phyloP scores from a whole-genome alignment of 2,888 invertebrate species.

The Unio delphinus region DNA sequence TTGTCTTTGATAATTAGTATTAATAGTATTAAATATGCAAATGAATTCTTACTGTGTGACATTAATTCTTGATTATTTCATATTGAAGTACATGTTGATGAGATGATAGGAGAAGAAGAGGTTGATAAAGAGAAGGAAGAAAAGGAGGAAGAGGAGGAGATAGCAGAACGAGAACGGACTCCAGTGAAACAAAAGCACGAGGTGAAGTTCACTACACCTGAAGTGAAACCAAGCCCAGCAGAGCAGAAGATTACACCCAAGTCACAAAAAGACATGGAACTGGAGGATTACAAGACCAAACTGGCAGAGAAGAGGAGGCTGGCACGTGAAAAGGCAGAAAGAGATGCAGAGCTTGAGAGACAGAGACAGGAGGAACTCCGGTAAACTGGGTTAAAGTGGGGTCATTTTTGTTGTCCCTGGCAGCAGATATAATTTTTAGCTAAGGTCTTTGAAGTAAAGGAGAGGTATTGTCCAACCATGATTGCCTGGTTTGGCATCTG shows the following conservation, averaged over 20 bases:
- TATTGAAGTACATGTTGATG: too few relatives aligned
- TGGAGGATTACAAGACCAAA: conserved; percentile 92
- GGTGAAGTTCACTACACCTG: conserved; percentile 21
- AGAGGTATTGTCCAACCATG: not conserved
- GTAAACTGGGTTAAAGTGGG: conserved; percentile 60
- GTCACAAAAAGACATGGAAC: conserved; percentile 48
- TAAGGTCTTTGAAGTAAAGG: not conserved
- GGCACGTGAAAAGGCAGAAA: conserved; percentile 92
- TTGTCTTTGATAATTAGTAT: too few relatives aligned
- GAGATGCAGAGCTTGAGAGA: conserved; percentile 89
- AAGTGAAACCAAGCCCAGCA: conserved; percentile 14
- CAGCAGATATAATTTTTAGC: conserved; percentile 71
- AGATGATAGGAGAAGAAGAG: conserved; percentile 37
- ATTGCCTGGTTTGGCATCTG: not conserved
- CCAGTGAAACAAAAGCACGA: conserved; percentile 15
- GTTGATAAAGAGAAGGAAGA: conserved; percentile 17
- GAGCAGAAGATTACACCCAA: conserved; percentile 25
- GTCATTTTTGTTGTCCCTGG: conserved; percentile 67
- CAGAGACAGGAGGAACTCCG: conserved; percentile 73
- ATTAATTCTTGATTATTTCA: too few relatives aligned
- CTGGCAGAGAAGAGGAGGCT: conserved; percentile 89
- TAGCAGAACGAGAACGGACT: conserved; percentile 4
- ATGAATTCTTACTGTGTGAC: too few relatives aligned
- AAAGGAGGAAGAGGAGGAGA: conserved; percentile 22
- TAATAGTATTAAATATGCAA: too few relatives aligned